A percentile compares a stretch with the other conserved stretches of the same genome.
phyloP scores from a whole-genome alignment of 2,797 vertebrate species.

The Oryzias dopingdopingensis region DNA sequence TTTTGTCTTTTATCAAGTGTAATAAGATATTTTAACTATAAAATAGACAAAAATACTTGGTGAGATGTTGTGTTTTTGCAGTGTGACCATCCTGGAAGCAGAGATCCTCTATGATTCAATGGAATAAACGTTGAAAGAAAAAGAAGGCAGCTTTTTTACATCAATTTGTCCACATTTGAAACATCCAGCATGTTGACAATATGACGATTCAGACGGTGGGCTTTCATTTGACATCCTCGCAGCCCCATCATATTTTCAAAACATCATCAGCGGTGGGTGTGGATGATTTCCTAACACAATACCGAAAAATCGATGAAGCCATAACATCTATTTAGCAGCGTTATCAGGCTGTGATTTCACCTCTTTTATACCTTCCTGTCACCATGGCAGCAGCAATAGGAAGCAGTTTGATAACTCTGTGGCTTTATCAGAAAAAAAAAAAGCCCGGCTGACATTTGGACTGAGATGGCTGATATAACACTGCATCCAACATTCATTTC shows the following conservation, averaged over 20 bases:
- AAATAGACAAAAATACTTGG: too few species aligned
- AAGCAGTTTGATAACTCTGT: conserved; percentile 66
- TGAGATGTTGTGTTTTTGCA: too few species aligned
- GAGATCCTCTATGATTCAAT: too few species aligned
- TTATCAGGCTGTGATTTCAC: conserved; percentile 52
- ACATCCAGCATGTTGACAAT: not conserved
- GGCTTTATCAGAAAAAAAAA: conserved; percentile 52
- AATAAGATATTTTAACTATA: too few species aligned
- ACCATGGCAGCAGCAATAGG: conserved; percentile 62
- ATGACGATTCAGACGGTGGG: not conserved
- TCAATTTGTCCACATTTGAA: not conserved
- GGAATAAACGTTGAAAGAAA: too few species aligned
- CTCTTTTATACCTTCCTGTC: conserved; percentile 54
- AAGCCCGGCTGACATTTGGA: conserved; percentile 62
- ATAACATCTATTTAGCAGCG: conserved; percentile 44
- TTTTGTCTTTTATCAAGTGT: too few species aligned
- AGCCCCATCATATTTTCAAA: conserved; percentile 8
- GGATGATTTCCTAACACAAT: conserved; percentile 32
- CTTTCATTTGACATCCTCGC: not conserved
- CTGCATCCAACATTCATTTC: conserved; percentile 50
- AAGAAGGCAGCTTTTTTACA: too few species aligned
- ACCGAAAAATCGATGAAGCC: conserved; percentile 8
- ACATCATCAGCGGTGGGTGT: not conserved
- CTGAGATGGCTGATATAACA: conserved; percentile 53
- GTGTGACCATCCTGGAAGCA: too few species aligned